Evolutionary conservation across 2,888 invertebrate genomes (phyloP), one percentile per base, ranked within the genome.

Genomic region (Agrilus mali): DNA sequence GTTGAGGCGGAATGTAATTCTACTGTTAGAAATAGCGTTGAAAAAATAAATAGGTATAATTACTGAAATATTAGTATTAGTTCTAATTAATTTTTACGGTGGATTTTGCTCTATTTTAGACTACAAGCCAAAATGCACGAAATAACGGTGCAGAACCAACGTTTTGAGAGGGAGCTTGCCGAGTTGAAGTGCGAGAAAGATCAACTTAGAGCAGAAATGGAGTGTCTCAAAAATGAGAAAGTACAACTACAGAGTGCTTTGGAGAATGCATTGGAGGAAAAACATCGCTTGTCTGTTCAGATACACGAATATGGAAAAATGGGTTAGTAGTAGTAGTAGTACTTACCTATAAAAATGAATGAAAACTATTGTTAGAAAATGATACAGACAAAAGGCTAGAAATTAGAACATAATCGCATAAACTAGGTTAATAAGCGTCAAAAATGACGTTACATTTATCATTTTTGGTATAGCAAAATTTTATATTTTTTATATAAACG

Each of bases 1-100:
- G 80, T 86, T 10, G 86, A 87, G 67, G 75, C 79, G 33, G 82
- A 85, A 57, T 85, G 85, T 48, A 86, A 85, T 60, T 73, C 73
- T 41, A 74, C 77, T 50, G 71, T 84, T 15, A 74, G 77, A 54
- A 69, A 70, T 46, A 77, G 80, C 59, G 72, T 73, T 47, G 64
- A 60, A 44, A 70, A 69, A 60, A 64, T 73, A 15, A 63, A 60
- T 43, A 66, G 60, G 64, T 64, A 55, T 35, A 14, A n/a, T 13
- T 35, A n/a, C n/a, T n/a, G n/a, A n/a, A 13, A 14, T 16, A 1
- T 15, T 13, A n/a, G 1, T 8, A 16, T 36, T n/a, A 22, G 17
- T 17, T 17, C 7, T 40, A 20, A 33, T 27, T 41, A 41, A 35
- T 14, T 5, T 20, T 4, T 20, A 4, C 5, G 10, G n/a, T 35